Percentiles rank a stretch among this genome's conserved stretches.
Conservation (phyloP, 2,888 invertebrate genomes). For the Dicranocentrus wangi region DNA sequence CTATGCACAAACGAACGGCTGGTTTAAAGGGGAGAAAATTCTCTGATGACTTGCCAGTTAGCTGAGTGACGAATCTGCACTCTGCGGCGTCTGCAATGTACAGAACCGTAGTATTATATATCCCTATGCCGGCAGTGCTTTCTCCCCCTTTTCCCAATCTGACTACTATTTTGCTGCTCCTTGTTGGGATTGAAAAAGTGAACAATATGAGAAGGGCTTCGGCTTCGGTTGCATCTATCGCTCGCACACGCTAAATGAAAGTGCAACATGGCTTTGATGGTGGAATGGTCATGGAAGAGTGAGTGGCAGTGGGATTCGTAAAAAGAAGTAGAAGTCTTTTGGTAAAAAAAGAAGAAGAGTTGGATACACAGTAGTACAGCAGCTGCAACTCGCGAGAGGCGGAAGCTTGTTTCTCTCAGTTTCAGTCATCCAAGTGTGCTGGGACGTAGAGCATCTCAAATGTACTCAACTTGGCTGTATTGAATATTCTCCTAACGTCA, state of each 20-base stretch:
- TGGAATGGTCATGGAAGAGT: constrained; percentile 9
- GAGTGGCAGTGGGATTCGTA: background rate
- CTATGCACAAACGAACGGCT: background rate
- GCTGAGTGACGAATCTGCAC: no score
- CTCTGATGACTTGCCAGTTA: no score
- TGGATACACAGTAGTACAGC: background rate
- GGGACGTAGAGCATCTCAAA: constrained; percentile 47
- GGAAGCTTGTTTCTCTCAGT: constrained; percentile 40
- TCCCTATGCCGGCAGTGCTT: no score
- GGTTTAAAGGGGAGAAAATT: background rate
- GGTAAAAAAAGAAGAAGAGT: background rate
- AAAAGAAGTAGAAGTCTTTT: background rate
- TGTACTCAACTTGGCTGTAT: background rate
- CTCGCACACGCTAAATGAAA: no score
- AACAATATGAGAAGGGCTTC: no score
- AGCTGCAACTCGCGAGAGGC: background rate
- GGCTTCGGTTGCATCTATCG: no score
- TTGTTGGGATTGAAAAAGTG: background rate
- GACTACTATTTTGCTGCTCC: no score
- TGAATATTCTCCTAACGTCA: constrained; percentile 6
- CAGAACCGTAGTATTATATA: no score
- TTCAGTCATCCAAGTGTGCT: constrained; percentile 58
- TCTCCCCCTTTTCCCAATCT: no score
- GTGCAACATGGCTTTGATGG: no score
- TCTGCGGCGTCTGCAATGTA: no score